Percentiles rank a stretch among this genome's conserved stretches.
Conservation (phyloP, 2,113 vertebrate species). For the Nerophis ophidion region DNA sequence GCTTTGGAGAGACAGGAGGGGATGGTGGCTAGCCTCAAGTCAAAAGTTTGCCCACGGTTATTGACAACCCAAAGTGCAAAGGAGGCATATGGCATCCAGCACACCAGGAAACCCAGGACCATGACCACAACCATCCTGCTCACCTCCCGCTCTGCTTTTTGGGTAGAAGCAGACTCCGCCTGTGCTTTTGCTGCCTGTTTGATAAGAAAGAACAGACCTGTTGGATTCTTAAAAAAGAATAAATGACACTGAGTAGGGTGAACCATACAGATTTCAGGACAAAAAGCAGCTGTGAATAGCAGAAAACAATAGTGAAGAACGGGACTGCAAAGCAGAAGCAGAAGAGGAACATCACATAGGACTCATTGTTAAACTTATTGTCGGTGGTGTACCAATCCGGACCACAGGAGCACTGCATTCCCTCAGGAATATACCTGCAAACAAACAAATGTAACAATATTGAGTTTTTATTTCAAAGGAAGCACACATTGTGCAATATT, state of each 20-base stretch:
- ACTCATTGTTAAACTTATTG: constrained; percentile 75
- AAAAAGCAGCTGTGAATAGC: constrained; percentile 70
- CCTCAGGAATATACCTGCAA: constrained; percentile 74
- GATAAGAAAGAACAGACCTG: not conserved
- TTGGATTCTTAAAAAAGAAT: not conserved
- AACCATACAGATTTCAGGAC: constrained; percentile 62
- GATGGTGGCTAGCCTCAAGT: constrained; percentile 66
- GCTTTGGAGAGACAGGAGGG: constrained; percentile 69
- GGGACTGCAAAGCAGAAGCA: constrained; percentile 74
- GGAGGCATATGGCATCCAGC: constrained; percentile 65
- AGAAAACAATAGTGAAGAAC: constrained; percentile 66
- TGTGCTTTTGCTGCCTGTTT: constrained; percentile 70
- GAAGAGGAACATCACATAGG: constrained; percentile 73
- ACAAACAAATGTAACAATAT: not conserved
- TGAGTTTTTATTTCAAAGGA: not conserved
- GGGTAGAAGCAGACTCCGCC: constrained; percentile 71
- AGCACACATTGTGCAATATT: not conserved
- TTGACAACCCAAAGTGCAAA: constrained; percentile 67
- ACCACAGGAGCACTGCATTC: constrained; percentile 72
- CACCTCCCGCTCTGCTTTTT: constrained; percentile 73
- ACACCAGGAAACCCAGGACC: constrained; percentile 73
- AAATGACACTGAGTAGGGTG: not conserved
- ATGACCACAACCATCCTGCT: constrained; percentile 74
- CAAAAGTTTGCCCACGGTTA: constrained; percentile 59
- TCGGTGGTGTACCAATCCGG: constrained; percentile 74